Base-by-base conservation (phyloP, 1,140 invertebrate genomes). In the Camponotus floridanus region DNA sequence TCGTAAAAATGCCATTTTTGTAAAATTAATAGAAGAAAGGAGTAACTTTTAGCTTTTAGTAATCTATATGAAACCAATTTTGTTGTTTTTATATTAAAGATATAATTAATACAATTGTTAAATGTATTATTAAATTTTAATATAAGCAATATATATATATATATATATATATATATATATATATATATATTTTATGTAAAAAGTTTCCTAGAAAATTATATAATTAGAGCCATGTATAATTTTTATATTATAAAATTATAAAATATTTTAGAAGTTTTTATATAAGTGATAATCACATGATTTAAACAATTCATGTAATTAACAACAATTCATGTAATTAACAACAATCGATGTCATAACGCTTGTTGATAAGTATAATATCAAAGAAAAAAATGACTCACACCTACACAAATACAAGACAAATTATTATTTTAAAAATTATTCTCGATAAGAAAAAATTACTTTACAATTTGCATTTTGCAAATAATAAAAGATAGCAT, bases 271-370 rank as follows among this genome's bases (percentile, higher is more conserved):
- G 0, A 7, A 67, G 3, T 15, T 33, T 51, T 2, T 51, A 7
- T n/a, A 6, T 13, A 55, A 55, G 26, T 15, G 11, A 15, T 55
- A 11, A 21, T 13, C 33, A 55, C 6, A 71, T 18, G 55, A 33
- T 55, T 73, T 55, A 6, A 18, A 73, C 9, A 55, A 3, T 57
- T 0, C 31, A 33, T 11, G 2, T 42, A 45, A 36, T 1, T 45
- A 64, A 48, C 39, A 55, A 67, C 45, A 18, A 45, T 80, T 0
- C 31, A 33, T 11, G 2, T 42, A 45, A 36, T 1, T 45, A 64
- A 48, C 39, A 55, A 67, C 45, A 18, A 45, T 80, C 64, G 33
- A 55, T 79, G 11, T 26, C 55, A 26, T 70, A 39, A 68, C 76
- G 26, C 39, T 57, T 26, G 64, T 39, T 26, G 33, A 2, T 80